phyloP scores from a whole-genome alignment of 2,113 vertebrate species.

The Climacteris rufus region DNA sequence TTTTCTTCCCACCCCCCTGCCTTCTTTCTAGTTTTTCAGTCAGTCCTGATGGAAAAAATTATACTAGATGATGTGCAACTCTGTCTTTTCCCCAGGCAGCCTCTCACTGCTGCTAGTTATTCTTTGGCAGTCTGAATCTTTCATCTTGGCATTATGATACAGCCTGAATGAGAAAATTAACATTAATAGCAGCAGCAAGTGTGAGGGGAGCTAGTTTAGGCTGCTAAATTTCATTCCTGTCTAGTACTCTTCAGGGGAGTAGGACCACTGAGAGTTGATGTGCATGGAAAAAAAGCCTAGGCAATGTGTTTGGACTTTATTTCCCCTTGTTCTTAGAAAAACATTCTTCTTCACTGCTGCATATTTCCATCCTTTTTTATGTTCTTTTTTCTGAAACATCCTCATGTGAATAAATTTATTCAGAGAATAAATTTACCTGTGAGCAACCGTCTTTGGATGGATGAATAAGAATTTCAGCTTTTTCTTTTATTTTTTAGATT shows the following conservation, averaged over 20 bases:
- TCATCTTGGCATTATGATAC: slow-evolving; percentile 46
- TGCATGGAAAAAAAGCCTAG: not conserved
- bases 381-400: not conserved
- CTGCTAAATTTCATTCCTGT: not conserved
- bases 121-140: slow-evolving; percentile 38
- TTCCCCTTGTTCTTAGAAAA: slow-evolving; percentile 4
- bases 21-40: not conserved
- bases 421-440: not conserved
- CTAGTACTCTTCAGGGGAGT: not conserved
- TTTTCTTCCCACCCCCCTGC: not conserved
- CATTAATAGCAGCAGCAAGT: slow-evolving; percentile 39
- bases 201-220: slow-evolving; percentile 1
- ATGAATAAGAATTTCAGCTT: not conserved
- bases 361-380: not conserved
- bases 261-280: not conserved
- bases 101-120: not conserved
- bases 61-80: not conserved
- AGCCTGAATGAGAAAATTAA: slow-evolving; percentile 47
- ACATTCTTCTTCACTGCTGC: not conserved
- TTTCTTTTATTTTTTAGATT: not conserved
- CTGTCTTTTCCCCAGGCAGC: slow-evolving; percentile 23
- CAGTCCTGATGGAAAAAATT: not conserved
- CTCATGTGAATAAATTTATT: not conserved
- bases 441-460: not conserved
- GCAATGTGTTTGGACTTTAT: not conserved